A percentile compares a stretch with the other conserved stretches of the same genome.
phyloP scores from a whole-genome alignment of 2,797 vertebrate genomes.

The Trachops cirrhosus region DNA sequence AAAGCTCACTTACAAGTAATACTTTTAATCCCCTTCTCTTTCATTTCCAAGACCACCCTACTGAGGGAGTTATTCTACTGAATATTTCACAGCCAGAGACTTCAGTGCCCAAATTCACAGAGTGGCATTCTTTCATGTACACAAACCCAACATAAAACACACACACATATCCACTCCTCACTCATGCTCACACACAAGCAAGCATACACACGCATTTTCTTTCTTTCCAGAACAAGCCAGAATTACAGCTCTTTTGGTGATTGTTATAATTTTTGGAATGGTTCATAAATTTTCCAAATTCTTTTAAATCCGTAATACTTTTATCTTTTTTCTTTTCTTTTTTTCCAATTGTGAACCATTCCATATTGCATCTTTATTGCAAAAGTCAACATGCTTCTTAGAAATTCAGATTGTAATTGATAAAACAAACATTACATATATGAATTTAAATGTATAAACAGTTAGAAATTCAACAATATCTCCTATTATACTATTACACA shows the following conservation, averaged over 20 bases:
- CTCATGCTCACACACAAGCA: not conserved
- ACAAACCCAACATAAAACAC: not conserved
- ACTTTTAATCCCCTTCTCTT: not conserved
- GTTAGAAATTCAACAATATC: slow-evolving; percentile 97
- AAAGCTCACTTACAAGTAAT: slow-evolving; percentile 15
- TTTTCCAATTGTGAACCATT: slow-evolving; percentile 89
- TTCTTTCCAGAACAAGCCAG: slow-evolving; percentile 81
- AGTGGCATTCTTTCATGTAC: not conserved
- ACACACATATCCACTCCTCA: not conserved
- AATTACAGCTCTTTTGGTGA: slow-evolving; percentile 85
- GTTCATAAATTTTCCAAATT: slow-evolving; percentile 84
- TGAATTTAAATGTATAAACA: slow-evolving; percentile 99
- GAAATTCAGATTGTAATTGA: slow-evolving; percentile 97
- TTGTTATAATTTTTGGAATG: slow-evolving; percentile 89
- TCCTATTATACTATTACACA: slow-evolving; percentile 92
- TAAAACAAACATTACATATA: slow-evolving; percentile 99
- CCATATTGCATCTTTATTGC: slow-evolving; percentile 96
- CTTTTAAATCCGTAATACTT: slow-evolving; percentile 80
- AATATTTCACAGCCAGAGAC: not conserved
- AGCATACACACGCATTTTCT: slow-evolving; percentile 54
- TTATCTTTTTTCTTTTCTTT: slow-evolving; percentile 72
- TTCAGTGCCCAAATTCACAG: slow-evolving; percentile 10
- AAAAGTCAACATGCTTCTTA: slow-evolving; percentile 99
- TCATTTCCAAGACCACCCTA: not conserved
- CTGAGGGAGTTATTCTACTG: not conserved